These are phyloP conservation scores for Potorous gilbertii DNA, from an alignment of 2,797 vertebrate genomes.

Conservation along the genomic window DNA sequence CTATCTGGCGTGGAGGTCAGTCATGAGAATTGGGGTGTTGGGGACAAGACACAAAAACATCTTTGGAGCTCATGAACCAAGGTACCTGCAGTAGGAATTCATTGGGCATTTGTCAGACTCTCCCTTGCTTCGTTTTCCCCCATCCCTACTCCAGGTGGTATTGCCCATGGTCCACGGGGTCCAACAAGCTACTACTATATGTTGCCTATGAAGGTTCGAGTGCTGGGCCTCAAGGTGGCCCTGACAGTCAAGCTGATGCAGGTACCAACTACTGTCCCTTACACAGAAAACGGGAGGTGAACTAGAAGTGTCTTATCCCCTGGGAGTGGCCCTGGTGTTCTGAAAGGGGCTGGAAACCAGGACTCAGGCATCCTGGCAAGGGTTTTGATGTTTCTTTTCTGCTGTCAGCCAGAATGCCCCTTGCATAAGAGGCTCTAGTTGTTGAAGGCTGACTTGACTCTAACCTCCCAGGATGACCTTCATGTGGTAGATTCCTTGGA, in stretches of 20 bases:
- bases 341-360: not conserved
- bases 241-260: slow-evolving; percentile 91
- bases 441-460: not conserved
- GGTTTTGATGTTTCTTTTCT: not conserved
- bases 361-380: not conserved
- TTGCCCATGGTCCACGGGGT: slow-evolving; percentile 92
- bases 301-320: not conserved
- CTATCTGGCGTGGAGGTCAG: slow-evolving; percentile 92
- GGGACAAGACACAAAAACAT: not conserved
- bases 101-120: not conserved
- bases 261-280: slow-evolving; percentile 80
- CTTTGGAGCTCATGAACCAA: not conserved
- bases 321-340: not conserved
- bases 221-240: slow-evolving; percentile 91
- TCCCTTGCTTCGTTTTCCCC: not conserved
- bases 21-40: rapidly evolving
- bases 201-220: slow-evolving; percentile 93
- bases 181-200: slow-evolving; percentile 96
- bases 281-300: not conserved
- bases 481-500: slow-evolving; percentile 90
- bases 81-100: not conserved
- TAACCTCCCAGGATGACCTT: slow-evolving; percentile 86
- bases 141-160: slow-evolving; percentile 85
- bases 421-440: not conserved
- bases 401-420: not conserved